Base-by-base conservation (phyloP, 92 coral and sea anemone species). In the Chrysogorgia sp. region DNA sequence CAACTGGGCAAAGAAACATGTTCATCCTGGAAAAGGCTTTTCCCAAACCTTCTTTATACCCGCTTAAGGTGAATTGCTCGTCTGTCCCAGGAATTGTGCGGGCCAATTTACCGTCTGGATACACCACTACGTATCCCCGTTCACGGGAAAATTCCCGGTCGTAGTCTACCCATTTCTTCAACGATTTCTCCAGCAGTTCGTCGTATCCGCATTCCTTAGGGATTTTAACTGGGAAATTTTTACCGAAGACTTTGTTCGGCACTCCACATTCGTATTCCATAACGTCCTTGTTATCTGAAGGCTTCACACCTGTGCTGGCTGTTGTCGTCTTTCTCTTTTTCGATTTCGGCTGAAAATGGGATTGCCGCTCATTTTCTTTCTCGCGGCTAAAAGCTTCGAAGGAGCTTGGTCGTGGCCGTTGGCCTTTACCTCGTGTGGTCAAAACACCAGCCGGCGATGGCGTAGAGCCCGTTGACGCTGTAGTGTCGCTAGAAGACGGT, bases 41-140 rank as follows among this genome's bases (percentile, higher is more conserved):
- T 40, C 86, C 86, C 20, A 85, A 71, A 62, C 84, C 81, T 71
- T 85, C 88, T 63, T 85, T 85, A 34, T 85, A 85, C 45, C 67
- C 60, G 55, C 61, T 50, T 57, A 84, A 45, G 19, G 77, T 58
- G 67, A 82, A 82, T 32, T 84, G 84, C 64, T 77, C 58, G 57
- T 58, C 48, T 62, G 84, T 32, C 34, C 88, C 81, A 40, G 88
- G 88, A 63, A 79, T 71, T 33, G 81, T 77, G 32, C 63, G 75
- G 71, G 84, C 84, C 35, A 79, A 53, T 40, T 71, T 71, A 40
- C 84, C 61, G 70, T 84, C 88, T 43, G 63, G 84, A 23, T 66
- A 66, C 10, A 35, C 50, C 49, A 66, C 17, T 12, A 66, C 74
- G 66, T 83, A 84, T 19, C 88, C 88, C 58, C 88, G 78, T 41